Evolutionary conservation across 2,113 vertebrate genomes (phyloP).

Genomic region (Tragulus kanchil): DNA sequence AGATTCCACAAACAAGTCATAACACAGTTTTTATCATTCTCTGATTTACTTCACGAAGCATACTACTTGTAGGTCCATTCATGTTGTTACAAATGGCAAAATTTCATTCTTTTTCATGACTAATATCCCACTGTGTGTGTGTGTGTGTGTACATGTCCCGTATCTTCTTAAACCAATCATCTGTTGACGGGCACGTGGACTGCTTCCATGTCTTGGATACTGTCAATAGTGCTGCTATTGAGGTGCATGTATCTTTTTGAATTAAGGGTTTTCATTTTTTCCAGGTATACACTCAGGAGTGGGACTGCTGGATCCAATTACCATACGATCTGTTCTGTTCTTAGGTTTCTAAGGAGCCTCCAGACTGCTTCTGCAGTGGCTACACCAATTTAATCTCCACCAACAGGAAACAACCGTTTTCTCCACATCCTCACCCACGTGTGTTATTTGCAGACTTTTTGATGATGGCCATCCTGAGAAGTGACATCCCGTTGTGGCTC

Average conservation of each 20-base stretch:
- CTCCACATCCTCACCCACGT: not conserved
- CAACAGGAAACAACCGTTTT: not conserved
- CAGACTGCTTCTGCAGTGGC: not conserved
- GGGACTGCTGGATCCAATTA: not conserved
- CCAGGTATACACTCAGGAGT: not conserved
- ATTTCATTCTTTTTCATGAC: not conserved
- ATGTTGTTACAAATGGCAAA: not conserved
- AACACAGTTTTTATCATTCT: not conserved
- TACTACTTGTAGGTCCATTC: not conserved
- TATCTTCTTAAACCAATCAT: not conserved
- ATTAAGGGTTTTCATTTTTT: not conserved
- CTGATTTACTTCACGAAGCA: not conserved
- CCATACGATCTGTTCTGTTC: not conserved
- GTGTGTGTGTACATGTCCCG: not conserved
- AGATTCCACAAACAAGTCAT: not conserved
- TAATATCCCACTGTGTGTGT: not conserved
- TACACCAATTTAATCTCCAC: not conserved
- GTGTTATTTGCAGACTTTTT: not conserved
- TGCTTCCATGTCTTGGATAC: not conserved
- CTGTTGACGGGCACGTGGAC: not conserved
- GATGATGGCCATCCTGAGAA: not conserved
- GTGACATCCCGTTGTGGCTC: not conserved
- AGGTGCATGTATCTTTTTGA: not conserved
- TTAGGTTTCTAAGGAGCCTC: not conserved
- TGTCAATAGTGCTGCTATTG: not conserved